These are phyloP conservation scores for Leptoclinus maculatus DNA, from an alignment of 2,797 vertebrate genomes.

Conservation along the genomic window DNA sequence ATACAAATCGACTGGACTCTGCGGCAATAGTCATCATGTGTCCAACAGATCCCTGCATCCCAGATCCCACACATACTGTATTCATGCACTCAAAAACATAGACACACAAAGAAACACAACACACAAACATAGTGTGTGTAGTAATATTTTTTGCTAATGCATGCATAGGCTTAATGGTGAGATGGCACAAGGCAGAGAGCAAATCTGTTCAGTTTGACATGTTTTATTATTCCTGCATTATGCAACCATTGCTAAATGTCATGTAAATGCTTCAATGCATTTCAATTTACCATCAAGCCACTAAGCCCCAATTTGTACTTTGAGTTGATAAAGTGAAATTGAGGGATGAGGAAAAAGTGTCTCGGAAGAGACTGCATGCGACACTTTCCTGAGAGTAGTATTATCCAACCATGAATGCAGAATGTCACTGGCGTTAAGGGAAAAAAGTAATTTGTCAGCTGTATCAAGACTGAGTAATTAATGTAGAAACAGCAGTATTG, in stretches of 20 bases:
- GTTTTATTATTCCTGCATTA: slow-evolving; percentile 78
- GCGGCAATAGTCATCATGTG: slow-evolving; percentile 1
- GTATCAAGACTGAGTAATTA: slow-evolving; percentile 68
- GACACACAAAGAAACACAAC: slow-evolving; percentile 7
- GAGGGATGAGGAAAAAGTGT: slow-evolving; percentile 59
- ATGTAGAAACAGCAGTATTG: slow-evolving; percentile 61
- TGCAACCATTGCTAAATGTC: slow-evolving; percentile 78
- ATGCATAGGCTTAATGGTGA: slow-evolving; percentile 51
- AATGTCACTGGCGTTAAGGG: slow-evolving; percentile 49
- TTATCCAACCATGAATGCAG: slow-evolving; percentile 64
- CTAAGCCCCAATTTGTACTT: slow-evolving; percentile 77
- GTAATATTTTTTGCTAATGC: slow-evolving; percentile 20
- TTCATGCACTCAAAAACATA: neutral
- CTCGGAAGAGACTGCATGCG: slow-evolving; percentile 44
- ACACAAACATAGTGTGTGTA: slow-evolving; percentile 16
- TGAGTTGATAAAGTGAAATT: slow-evolving; percentile 78
- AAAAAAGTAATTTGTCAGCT: slow-evolving; percentile 65
- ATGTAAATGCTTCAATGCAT: slow-evolving; percentile 80
- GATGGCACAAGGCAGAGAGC: slow-evolving; percentile 51
- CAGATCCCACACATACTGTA: neutral
- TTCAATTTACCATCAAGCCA: slow-evolving; percentile 78
- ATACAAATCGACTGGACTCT: slow-evolving; percentile 62
- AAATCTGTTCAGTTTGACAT: slow-evolving; percentile 68
- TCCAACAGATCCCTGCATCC: slow-evolving; percentile 7
- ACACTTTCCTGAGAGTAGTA: slow-evolving; percentile 50